Conservation (phyloP, 30 jellyfish, hydroid and myxozoan genomes). For the Aurelia coerulea region DNA sequence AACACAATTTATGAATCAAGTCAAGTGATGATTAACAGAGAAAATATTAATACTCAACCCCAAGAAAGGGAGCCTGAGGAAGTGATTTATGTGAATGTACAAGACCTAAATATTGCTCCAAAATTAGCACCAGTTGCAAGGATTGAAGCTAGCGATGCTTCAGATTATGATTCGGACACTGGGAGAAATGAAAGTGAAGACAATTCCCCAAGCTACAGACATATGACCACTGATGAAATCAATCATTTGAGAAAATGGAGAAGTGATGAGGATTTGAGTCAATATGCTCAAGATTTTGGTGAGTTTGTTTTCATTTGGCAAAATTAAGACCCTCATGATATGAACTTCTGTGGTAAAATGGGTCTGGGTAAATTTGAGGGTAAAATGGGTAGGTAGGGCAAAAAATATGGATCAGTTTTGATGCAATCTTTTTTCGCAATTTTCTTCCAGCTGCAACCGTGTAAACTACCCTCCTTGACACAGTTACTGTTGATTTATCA, state of each 20-base stretch:
- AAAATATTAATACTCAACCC: slow-evolving; percentile 10
- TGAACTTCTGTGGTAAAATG: too few relatives aligned
- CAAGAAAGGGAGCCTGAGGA: slow-evolving; percentile 67
- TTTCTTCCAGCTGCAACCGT: too few relatives aligned
- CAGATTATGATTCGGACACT: slow-evolving; percentile 76
- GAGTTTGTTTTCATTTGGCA: not conserved
- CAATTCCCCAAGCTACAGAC: slow-evolving; percentile 71
- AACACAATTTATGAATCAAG: slow-evolving; percentile 34
- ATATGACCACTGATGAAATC: slow-evolving; percentile 87
- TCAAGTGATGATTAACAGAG: not conserved
- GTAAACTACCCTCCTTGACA: too few relatives aligned
- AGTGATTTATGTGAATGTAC: slow-evolving; percentile 77
- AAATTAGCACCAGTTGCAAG: slow-evolving; percentile 59
- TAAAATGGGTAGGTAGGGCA: too few relatives aligned
- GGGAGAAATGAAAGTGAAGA: slow-evolving; percentile 41
- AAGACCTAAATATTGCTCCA: slow-evolving; percentile 25
- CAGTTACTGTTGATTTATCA: too few relatives aligned
- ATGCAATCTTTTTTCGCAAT: too few relatives aligned
- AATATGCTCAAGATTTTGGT: slow-evolving; percentile 50
- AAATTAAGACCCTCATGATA: too few relatives aligned
- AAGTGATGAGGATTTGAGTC: slow-evolving; percentile 79
- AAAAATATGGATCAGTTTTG: too few relatives aligned
- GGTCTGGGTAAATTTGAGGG: too few relatives aligned
- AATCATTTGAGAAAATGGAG: slow-evolving; percentile 69
- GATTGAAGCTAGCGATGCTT: slow-evolving; percentile 66